Evolutionary conservation across 1,140 invertebrate genomes (phyloP).

Genomic region (Lithobius niger): DNA sequence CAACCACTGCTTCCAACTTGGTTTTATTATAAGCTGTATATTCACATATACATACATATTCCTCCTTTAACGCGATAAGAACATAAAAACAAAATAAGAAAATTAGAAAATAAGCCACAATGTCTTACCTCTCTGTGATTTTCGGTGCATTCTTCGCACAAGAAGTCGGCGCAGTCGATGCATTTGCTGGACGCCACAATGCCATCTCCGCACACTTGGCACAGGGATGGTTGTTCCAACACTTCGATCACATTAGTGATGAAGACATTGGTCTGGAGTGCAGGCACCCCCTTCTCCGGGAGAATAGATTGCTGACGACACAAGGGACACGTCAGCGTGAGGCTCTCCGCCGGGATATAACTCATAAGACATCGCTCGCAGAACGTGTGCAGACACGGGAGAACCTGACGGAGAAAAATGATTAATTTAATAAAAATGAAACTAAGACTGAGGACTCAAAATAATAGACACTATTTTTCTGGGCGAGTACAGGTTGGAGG

Average conservation of each 20-base stretch:
- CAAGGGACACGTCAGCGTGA: constrained; percentile 41
- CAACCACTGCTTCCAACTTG: too few species aligned
- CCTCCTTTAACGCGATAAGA: too few species aligned
- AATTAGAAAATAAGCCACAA: too few species aligned
- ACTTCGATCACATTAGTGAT: constrained; percentile 35
- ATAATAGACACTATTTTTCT: too few species aligned
- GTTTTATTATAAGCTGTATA: too few species aligned
- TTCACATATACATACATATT: too few species aligned
- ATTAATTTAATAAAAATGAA: too few species aligned
- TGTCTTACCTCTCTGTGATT: constrained; percentile 19
- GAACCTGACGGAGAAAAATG: constrained; percentile 23
- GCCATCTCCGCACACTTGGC: constrained; percentile 23
- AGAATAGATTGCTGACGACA: constrained; percentile 41
- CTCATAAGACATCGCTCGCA: constrained; percentile 31
- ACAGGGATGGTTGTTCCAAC: constrained; percentile 24
- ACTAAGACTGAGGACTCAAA: too few species aligned
- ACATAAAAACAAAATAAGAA: too few species aligned
- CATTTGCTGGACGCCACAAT: constrained; percentile 27
- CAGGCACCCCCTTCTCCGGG: constrained; percentile 37
- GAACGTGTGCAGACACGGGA: constrained; percentile 36
- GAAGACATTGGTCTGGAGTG: constrained; percentile 38
- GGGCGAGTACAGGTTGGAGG: too few species aligned
- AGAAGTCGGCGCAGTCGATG: constrained; percentile 27
- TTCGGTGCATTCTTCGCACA: constrained; percentile 28
- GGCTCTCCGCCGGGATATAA: constrained; percentile 32